Conservation (phyloP, 2,888 invertebrate species). For the Drosophila anomalata region DNA sequence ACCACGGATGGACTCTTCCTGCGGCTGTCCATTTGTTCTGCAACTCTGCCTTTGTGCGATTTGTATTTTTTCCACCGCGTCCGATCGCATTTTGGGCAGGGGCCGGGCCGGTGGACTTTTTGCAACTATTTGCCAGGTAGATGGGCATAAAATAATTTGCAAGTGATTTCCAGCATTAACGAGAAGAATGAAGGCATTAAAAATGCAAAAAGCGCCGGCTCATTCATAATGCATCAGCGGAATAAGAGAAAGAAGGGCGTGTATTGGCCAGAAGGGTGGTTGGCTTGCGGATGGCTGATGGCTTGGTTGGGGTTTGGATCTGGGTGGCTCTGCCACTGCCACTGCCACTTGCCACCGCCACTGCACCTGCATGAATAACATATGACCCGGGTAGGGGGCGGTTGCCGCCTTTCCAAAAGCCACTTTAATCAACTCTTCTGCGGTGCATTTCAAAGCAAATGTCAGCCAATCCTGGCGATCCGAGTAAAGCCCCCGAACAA, state of each 20-base stretch:
- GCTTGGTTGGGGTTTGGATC: slow-evolving; percentile 1
- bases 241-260: slow-evolving; percentile 2
- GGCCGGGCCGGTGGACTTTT: slow-evolving; percentile 17
- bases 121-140: slow-evolving; percentile 39
- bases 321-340: slow-evolving; percentile 40
- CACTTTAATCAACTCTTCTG: slow-evolving; percentile 74
- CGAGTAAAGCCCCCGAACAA: slow-evolving; percentile 35
- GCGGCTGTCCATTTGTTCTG: slow-evolving; percentile 43
- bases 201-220: slow-evolving; percentile 65
- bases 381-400: slow-evolving; percentile 7
- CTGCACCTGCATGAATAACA: slow-evolving; percentile 51
- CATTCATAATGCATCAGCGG: slow-evolving; percentile 52
- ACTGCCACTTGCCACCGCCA: slow-evolving; percentile 41
- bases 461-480: slow-evolving; percentile 42
- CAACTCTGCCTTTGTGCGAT: slow-evolving; percentile 46
- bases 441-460: slow-evolving; percentile 72
- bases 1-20: not conserved
- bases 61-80: slow-evolving; percentile 28
- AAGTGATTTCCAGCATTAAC: slow-evolving; percentile 65
- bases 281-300: slow-evolving; percentile 1
- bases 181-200: slow-evolving; percentile 55
- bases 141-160: slow-evolving; percentile 54
- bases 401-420: slow-evolving; percentile 51
- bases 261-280: slow-evolving; percentile 5
- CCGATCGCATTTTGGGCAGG: slow-evolving; percentile 9